phyloP scores from a whole-genome alignment of 2,113 vertebrate genomes.

The Microtus montanus region DNA sequence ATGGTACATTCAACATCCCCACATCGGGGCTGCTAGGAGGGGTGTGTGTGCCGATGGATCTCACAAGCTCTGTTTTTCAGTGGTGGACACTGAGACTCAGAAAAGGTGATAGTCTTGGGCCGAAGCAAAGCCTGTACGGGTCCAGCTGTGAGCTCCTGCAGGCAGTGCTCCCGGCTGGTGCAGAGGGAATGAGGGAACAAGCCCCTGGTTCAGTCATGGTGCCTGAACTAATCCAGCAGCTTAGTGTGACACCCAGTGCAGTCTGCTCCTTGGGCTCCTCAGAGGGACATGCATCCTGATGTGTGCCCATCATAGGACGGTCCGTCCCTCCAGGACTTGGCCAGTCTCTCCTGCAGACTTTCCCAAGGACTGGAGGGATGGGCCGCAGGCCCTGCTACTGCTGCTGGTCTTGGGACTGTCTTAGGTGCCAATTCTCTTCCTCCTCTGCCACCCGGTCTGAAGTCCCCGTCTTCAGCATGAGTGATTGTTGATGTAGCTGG shows the following conservation, averaged over 20 bases:
- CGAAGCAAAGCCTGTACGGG: neutral
- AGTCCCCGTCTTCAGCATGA: neutral
- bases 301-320: neutral
- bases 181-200: too few species aligned
- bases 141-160: neutral
- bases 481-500: too few species aligned
- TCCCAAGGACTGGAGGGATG: neutral
- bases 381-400: too few species aligned
- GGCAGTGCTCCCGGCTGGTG: neutral
- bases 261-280: neutral
- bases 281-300: too few species aligned
- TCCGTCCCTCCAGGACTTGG: neutral
- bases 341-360: neutral
- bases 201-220: too few species aligned
- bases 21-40: neutral
- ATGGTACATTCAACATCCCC: neutral
- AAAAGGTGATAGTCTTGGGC: neutral
- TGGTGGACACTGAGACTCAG: neutral
- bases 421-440: rapidly evolving
- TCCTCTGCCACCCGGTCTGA: neutral
- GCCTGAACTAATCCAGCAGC: neutral
- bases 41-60: neutral
- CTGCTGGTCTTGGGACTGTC: neutral
- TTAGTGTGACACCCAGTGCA: rapidly evolving
- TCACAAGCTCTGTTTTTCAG: neutral